These are phyloP conservation scores for Nephrotoma appendiculata DNA, from an alignment of 2,888 invertebrate genomes.

Conservation along the genomic window DNA sequence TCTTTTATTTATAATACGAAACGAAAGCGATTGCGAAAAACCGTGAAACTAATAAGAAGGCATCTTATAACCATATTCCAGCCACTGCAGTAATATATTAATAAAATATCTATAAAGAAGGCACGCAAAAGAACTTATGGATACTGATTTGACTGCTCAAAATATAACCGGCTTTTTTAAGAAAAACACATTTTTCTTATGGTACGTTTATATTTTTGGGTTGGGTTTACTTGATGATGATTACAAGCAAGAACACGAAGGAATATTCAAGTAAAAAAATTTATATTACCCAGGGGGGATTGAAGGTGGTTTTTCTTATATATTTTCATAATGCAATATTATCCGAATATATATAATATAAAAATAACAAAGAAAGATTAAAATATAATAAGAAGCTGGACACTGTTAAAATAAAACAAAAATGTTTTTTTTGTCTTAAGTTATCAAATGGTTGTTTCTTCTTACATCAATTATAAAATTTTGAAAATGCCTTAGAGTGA, in stretches of 20 bases:
- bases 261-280: not conserved
- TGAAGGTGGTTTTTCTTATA: slow-evolving; percentile 1
- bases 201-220: not conserved
- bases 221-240: slow-evolving; percentile 3
- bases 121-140: not conserved
- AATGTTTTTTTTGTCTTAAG: not conserved
- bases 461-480: not conserved
- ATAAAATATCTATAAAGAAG: not conserved
- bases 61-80: not conserved
- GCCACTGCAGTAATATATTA: not conserved
- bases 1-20: not conserved
- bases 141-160: not conserved
- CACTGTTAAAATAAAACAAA: not conserved
- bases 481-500: not conserved
- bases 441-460: not conserved
- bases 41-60: not conserved
- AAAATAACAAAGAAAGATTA: not conserved
- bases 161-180: not conserved
- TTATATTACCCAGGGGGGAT: not conserved
- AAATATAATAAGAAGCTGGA: not conserved
- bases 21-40: not conserved
- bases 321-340: not conserved
- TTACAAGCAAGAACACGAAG: not conserved
- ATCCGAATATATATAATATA: not conserved
- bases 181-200: not conserved